A percentile compares a stretch with the other conserved stretches of the same genome.
Evolutionary conservation across 2,797 vertebrate species (phyloP).

Genomic region (Microhierax caerulescens): DNA sequence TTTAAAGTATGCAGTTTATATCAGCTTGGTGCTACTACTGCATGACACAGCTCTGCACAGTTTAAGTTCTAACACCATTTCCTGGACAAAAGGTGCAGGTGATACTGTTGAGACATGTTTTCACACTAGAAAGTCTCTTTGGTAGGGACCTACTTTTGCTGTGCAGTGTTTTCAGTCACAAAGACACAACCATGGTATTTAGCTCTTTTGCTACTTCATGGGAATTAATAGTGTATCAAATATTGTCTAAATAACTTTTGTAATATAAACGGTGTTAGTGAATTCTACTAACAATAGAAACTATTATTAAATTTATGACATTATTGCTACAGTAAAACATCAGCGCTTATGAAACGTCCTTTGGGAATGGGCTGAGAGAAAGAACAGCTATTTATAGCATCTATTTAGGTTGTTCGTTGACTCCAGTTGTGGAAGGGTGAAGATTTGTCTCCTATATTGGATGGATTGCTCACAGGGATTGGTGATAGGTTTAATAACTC

Average conservation of each 20-base stretch:
- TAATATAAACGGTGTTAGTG: background rate
- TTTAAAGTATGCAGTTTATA: background rate
- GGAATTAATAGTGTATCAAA: background rate
- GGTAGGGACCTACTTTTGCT: background rate
- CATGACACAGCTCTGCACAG: background rate
- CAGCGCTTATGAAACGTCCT: background rate
- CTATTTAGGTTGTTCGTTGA: background rate
- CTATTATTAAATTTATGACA: background rate
- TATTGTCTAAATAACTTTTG: background rate
- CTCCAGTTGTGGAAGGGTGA: background rate
- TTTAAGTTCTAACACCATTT: background rate
- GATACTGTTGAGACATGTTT: background rate
- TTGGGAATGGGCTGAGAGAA: background rate
- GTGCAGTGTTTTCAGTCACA: background rate
- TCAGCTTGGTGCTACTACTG: background rate
- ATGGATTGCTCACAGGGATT: background rate
- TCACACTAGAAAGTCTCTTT: background rate
- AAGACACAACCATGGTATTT: background rate
- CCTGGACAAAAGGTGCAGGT: background rate
- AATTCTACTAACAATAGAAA: background rate
- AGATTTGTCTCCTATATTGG: background rate
- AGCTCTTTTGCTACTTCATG: background rate
- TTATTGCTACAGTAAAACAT: background rate
- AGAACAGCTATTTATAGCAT: background rate
- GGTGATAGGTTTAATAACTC: background rate